Evolutionary conservation across 2,797 vertebrate genomes (phyloP).

Genomic region (Eulemur albifrons): DNA sequence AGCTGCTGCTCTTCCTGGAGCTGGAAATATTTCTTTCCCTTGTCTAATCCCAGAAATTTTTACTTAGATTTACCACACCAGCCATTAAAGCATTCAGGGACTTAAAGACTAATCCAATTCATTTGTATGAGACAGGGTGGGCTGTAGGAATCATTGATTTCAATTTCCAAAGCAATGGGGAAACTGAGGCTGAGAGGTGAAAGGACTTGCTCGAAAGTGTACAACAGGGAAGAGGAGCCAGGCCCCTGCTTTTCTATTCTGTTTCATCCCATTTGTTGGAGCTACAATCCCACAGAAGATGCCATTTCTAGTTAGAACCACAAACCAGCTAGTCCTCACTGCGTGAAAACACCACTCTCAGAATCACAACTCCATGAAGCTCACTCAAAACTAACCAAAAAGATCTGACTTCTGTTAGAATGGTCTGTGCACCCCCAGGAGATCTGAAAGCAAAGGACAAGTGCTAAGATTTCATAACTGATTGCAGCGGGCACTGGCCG

Average conservation of each 20-base stretch:
- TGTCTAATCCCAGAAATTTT: neutral
- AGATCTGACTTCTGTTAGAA: neutral
- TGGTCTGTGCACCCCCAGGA: neutral
- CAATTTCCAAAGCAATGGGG: neutral
- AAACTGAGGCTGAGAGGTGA: neutral
- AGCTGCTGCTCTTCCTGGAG: neutral
- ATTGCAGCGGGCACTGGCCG: accelerated
- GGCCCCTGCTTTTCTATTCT: neutral
- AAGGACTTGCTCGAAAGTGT: neutral
- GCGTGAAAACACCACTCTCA: neutral
- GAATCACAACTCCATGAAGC: neutral
- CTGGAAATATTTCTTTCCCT: neutral
- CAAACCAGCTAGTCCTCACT: neutral
- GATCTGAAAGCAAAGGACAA: neutral
- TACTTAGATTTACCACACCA: neutral
- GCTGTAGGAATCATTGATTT: neutral
- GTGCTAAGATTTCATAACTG: neutral
- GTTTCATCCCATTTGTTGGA: neutral
- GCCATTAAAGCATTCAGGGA: neutral
- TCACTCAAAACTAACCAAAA: neutral
- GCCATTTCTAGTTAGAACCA: neutral
- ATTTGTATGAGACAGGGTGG: neutral
- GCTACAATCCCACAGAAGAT: accelerated
- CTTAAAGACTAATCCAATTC: neutral
- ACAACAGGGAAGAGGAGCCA: neutral